A percentile compares a stretch with the other conserved stretches of the same genome.
phyloP scores from a whole-genome alignment of 2,888 invertebrate species.

The Morpho deidamia region DNA sequence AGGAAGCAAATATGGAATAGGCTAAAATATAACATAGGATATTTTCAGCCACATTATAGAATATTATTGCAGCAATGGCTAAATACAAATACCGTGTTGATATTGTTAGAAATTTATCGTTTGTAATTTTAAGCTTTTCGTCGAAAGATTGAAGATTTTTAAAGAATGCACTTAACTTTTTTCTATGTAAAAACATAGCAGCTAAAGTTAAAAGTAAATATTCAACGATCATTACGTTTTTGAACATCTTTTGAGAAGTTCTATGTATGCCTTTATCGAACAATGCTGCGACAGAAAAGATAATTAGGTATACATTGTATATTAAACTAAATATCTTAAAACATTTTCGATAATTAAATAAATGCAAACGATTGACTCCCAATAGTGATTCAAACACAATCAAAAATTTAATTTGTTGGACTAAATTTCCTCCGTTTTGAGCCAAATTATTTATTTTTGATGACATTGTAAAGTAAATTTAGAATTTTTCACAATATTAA shows the following conservation, averaged over 20 bases:
- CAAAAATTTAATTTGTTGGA: conserved; percentile 14
- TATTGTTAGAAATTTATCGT: conserved; percentile 27
- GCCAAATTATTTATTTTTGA: conserved; percentile 3
- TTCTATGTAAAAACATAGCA: conserved; percentile 34
- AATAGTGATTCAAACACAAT: conserved; percentile 18
- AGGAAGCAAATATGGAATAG: background rate
- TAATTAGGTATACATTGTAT: background rate
- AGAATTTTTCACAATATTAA: background rate
- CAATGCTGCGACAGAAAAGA: background rate
- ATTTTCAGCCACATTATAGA: conserved; percentile 36
- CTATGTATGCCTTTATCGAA: conserved; percentile 6
- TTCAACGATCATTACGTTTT: conserved; percentile 35
- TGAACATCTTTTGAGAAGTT: conserved; percentile 35
- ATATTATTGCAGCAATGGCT: conserved; percentile 28
- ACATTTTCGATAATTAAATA: conserved; percentile 5
- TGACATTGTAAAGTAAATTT: background rate
- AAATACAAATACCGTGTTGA: conserved; percentile 27
- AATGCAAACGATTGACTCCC: conserved; percentile 20
- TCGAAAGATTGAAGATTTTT: conserved; percentile 42
- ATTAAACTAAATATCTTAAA: background rate
- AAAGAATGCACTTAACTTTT: conserved; percentile 36
- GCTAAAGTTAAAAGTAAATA: conserved; percentile 36
- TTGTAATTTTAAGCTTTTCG: conserved; percentile 40
- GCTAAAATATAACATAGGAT: background rate
- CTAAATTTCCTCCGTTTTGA: background rate